Percentiles rank a stretch among this genome's conserved stretches.
phyloP scores from a whole-genome alignment of 2,888 invertebrate genomes.

The Busseola fusca region DNA sequence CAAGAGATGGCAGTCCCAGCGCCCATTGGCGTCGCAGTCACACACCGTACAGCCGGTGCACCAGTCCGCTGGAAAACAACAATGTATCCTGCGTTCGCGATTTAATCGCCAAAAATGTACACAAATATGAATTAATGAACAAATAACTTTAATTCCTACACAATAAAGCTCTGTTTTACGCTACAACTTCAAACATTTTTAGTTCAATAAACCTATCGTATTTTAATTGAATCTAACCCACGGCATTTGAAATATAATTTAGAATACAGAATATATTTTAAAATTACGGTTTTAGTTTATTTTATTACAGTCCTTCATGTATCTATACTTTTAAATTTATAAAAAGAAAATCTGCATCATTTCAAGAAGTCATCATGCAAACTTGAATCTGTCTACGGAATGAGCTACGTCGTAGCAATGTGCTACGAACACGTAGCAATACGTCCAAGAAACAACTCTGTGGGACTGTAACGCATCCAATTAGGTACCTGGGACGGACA shows the following conservation, averaged over 20 bases:
- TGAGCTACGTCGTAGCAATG: conserved; percentile 31
- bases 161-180: too few species aligned
- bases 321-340: background rate
- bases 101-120: too few species aligned
- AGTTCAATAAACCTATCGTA: background rate
- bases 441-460: too few species aligned
- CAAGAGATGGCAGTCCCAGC: conserved; percentile 80
- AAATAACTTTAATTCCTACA: too few species aligned
- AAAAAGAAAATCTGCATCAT: background rate
- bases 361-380: background rate
- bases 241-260: background rate
- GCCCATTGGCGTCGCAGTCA: conserved; percentile 78
- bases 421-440: conserved; percentile 20
- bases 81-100: background rate
- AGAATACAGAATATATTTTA: background rate
- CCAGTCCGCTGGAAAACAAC: conserved; percentile 77
- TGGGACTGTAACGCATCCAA: background rate
- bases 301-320: background rate
- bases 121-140: too few species aligned
- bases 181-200: background rate
- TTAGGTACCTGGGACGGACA: background rate
- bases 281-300: background rate
- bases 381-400: background rate
- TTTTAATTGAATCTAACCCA: background rate
- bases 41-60: conserved; percentile 83